Conservation (phyloP, 2,113 vertebrate genomes). For the Hippocampus abdominalis region DNA sequence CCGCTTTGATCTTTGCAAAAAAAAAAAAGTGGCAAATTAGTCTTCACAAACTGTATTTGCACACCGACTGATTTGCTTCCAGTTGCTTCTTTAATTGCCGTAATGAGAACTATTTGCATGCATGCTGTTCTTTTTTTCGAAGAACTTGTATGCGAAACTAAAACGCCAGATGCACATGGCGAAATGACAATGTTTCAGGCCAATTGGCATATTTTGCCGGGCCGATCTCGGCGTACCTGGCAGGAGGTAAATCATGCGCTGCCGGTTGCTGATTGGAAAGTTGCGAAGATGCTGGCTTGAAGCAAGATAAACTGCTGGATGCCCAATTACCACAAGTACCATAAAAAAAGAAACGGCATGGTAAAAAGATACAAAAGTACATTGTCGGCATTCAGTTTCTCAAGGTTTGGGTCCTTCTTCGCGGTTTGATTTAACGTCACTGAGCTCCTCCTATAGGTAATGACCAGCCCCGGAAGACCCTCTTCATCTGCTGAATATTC, state of each 20-base stretch:
- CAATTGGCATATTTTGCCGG: constrained; percentile 15
- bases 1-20: background rate
- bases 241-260: constrained; percentile 43
- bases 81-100: background rate
- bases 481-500: background rate
- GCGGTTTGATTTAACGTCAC: constrained; percentile 41
- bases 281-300: constrained; percentile 39
- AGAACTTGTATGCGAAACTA: background rate
- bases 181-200: background rate
- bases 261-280: constrained; percentile 58
- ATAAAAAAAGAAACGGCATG: constrained; percentile 13
- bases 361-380: background rate
- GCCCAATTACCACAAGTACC: constrained; percentile 37
- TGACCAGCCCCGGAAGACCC: background rate
- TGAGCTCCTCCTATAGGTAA: constrained; percentile 41
- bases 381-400: constrained; percentile 11
- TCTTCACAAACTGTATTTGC: constrained; percentile 1
- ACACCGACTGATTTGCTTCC: background rate
- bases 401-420: constrained; percentile 28
- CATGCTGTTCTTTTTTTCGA: background rate
- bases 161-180: background rate
- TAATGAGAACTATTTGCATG: constrained; percentile 2
- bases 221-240: constrained; percentile 22
- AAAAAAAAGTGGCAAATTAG: background rate
- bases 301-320: constrained; percentile 20